These are phyloP conservation scores for Lipophrys pholis DNA, from an alignment of 2,113 vertebrate genomes.

Conservation along the genomic window DNA sequence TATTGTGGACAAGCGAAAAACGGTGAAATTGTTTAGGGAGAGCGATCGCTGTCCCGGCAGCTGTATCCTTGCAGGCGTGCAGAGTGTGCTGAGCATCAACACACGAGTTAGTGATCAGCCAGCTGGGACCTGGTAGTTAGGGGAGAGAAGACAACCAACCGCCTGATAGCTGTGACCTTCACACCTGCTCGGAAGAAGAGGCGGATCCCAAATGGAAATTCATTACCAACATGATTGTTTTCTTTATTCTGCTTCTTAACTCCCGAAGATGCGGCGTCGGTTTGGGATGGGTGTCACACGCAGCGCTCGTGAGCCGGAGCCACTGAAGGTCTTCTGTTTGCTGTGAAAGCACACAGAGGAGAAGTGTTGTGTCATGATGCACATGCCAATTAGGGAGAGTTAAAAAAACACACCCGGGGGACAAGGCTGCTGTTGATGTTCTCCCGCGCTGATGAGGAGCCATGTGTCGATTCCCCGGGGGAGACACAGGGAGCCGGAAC, in stretches of 20 bases:
- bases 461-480: constrained; percentile 53
- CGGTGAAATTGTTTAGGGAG: constrained; percentile 16
- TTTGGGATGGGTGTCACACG: constrained; percentile 53
- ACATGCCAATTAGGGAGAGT: constrained; percentile 75
- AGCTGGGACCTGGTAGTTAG: constrained; percentile 56
- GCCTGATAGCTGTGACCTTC: constrained; percentile 45
- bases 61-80: constrained; percentile 23
- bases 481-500: constrained; percentile 26
- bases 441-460: constrained; percentile 59
- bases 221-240: constrained; percentile 14
- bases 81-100: constrained; percentile 30
- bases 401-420: constrained; percentile 74
- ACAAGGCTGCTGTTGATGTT: constrained; percentile 63
- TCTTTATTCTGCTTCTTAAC: constrained; percentile 7
- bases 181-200: constrained; percentile 31
- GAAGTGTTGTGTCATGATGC: constrained; percentile 59
- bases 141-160: constrained; percentile 30
- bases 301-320: constrained; percentile 33
- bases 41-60: constrained; percentile 10
- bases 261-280: background rate
- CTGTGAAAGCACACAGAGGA: constrained; percentile 36
- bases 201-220: constrained; percentile 27
- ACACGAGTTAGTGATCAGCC: constrained; percentile 37
- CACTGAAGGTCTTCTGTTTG: constrained; percentile 61
- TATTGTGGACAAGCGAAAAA: background rate